Evolutionary conservation across 2,888 invertebrate genomes (phyloP).

Genomic region (Drosophila neonasuta): DNA sequence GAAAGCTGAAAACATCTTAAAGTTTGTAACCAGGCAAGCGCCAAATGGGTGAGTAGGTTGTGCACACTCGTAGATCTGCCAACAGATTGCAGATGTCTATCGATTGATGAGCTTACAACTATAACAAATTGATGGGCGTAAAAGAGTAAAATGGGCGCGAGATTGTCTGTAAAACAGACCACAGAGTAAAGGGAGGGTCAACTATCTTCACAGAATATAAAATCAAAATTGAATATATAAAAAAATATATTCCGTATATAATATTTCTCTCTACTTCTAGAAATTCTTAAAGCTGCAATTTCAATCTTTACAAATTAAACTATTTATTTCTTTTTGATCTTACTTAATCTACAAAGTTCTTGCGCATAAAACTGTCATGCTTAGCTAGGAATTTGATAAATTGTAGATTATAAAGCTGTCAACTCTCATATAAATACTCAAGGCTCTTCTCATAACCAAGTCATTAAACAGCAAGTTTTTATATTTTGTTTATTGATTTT

Average conservation of each 20-base stretch:
- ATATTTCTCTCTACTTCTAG: too few species aligned
- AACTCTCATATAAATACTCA: neutral
- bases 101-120: conserved; percentile 14
- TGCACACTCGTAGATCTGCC: conserved; percentile 1
- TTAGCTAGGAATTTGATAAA: neutral
- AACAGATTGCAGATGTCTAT: conserved; percentile 32
- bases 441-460: neutral
- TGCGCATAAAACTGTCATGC: neutral
- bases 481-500: neutral
- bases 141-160: neutral
- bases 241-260: neutral
- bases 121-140: neutral
- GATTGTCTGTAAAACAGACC: too few species aligned
- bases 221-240: too few species aligned
- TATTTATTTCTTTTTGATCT: neutral
- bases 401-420: neutral
- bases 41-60: conserved; percentile 43
- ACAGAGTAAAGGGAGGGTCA: too few species aligned
- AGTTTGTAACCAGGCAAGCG: conserved; percentile 15
- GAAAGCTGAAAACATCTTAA: conserved; percentile 19
- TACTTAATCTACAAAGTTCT: neutral
- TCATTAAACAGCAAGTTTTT: neutral
- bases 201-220: neutral
- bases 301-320: neutral
- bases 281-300: too few species aligned